Conservation (phyloP, 2,888 invertebrate genomes). For the Chymomyza fuscimana region DNA sequence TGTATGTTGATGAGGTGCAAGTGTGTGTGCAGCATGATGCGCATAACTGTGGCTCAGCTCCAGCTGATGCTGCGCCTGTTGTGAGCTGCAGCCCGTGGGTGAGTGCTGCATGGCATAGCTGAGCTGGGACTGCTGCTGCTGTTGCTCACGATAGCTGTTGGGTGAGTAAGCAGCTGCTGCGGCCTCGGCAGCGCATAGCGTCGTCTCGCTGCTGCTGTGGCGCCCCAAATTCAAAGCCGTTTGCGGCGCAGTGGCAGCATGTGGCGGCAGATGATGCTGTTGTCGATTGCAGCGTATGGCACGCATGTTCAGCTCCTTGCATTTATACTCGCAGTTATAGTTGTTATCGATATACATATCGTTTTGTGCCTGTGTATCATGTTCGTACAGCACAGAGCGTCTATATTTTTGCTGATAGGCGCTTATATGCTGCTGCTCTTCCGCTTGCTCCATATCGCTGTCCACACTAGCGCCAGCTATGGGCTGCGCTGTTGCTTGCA, state of each 20-base stretch:
- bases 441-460: slow-evolving; percentile 2
- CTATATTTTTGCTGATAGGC: slow-evolving; percentile 52
- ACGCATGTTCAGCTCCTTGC: slow-evolving; percentile 75
- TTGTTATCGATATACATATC: slow-evolving; percentile 58
- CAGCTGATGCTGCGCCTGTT: slow-evolving; percentile 41
- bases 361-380: slow-evolving; percentile 30
- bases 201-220: slow-evolving; percentile 58
- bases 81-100: slow-evolving; percentile 31
- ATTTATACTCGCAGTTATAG: slow-evolving; percentile 77
- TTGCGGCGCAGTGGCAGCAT: slow-evolving; percentile 58
- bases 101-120: slow-evolving; percentile 52
- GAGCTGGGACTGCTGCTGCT: slow-evolving; percentile 51
- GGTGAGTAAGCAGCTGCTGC: slow-evolving; percentile 67
- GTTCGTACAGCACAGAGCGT: slow-evolving; percentile 54
- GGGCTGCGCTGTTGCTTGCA: neutral
- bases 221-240: slow-evolving; percentile 72
- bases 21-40: slow-evolving; percentile 28
- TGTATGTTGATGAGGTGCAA: slow-evolving; percentile 26
- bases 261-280: slow-evolving; percentile 51
- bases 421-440: slow-evolving; percentile 19
- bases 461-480: slow-evolving; percentile 1
- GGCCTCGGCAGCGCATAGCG: slow-evolving; percentile 66
- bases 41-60: slow-evolving; percentile 41
- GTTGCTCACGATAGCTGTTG: slow-evolving; percentile 44
- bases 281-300: slow-evolving; percentile 75